These are phyloP conservation scores for Acridotheres tristis DNA, from an alignment of 2,797 vertebrate genomes.

Conservation along the genomic window DNA sequence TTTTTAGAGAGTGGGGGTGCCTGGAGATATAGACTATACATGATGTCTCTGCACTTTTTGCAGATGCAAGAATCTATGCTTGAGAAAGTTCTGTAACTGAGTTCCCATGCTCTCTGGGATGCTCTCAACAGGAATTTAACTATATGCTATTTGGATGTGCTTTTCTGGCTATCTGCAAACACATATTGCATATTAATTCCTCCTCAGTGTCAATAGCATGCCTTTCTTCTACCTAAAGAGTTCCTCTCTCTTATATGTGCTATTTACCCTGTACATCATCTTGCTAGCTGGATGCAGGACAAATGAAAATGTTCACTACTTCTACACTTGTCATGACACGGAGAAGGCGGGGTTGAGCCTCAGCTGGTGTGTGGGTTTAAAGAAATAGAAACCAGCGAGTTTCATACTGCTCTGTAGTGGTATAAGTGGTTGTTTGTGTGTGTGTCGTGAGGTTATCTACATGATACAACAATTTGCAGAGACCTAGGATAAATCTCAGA, in stretches of 20 bases:
- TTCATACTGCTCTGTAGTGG: slow-evolving; percentile 25
- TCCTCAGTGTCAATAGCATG: background rate
- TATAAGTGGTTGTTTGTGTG: background rate
- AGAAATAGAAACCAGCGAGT: slow-evolving; percentile 16
- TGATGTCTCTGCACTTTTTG: background rate
- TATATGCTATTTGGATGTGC: background rate
- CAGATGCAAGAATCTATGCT: background rate
- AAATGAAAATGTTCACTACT: background rate
- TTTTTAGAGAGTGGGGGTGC: background rate
- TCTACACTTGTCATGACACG: background rate
- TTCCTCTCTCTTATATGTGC: background rate
- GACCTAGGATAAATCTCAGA: background rate
- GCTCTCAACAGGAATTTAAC: background rate
- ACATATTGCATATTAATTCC: background rate
- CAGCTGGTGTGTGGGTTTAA: background rate
- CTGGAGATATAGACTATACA: background rate
- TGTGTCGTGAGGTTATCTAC: background rate
- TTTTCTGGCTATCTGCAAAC: background rate
- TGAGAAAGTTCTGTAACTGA: background rate
- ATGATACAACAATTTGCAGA: slow-evolving; percentile 23
- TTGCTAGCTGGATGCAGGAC: background rate
- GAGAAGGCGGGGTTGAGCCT: background rate
- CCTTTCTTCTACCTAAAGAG: background rate
- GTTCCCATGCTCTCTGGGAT: background rate
- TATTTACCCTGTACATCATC: background rate